Percentiles rank a stretch among this genome's conserved stretches.
phyloP scores from a whole-genome alignment of 2,888 invertebrate species.

The Microctonus brassicae region DNA sequence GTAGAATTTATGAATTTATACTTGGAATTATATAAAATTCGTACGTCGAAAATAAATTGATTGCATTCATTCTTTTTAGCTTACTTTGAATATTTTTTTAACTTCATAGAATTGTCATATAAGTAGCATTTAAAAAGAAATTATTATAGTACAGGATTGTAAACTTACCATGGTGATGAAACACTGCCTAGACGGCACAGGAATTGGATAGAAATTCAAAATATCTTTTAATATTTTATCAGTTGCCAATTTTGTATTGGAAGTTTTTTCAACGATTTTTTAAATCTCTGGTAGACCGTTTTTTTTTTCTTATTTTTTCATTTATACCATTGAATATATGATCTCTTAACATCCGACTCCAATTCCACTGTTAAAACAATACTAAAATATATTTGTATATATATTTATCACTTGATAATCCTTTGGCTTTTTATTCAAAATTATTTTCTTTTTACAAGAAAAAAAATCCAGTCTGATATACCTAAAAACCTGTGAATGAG shows the following conservation, averaged over 20 bases:
- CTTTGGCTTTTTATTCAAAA: conserved; percentile 52
- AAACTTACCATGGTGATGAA: conserved; percentile 61
- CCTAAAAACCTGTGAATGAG: conserved; percentile 43
- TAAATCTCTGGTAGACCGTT: conserved; percentile 10
- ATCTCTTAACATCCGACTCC: not conserved
- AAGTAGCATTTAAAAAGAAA: not conserved
- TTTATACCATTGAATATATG: not conserved
- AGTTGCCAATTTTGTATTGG: conserved; percentile 33
- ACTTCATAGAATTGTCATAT: not conserved
- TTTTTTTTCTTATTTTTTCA: not conserved
- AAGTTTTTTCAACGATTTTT: not conserved
- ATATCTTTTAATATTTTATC: conserved; percentile 26
- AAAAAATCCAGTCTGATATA: conserved; percentile 41
- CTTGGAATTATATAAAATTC: not conserved
- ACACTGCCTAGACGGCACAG: conserved; percentile 56
- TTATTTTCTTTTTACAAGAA: conserved; percentile 24
- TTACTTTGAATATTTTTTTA: not conserved
- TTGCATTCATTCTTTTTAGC: not conserved
- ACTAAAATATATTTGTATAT: conserved; percentile 45
- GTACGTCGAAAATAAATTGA: not conserved
- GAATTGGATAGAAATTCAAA: conserved; percentile 39
- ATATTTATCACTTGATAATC: conserved; percentile 55
- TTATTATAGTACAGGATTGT: conserved; percentile 1
- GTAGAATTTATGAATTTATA: not conserved
- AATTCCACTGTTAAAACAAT: conserved; percentile 37